Conservation (phyloP, 2,888 invertebrate species). For the Drosophila buzzatii region DNA sequence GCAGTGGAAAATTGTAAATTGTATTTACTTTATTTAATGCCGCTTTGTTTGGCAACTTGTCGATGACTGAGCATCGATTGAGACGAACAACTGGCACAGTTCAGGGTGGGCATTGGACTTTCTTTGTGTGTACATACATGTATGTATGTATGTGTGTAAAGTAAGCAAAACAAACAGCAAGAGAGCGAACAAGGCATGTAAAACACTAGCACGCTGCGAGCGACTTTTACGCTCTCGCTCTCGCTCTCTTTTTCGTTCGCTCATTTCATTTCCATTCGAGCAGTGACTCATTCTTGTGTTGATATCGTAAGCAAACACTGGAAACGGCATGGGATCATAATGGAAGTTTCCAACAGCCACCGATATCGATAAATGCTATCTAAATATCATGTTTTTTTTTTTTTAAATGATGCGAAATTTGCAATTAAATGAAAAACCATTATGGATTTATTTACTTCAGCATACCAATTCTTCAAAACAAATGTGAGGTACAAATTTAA, state of each 20-base stretch:
- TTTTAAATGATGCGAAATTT: background rate
- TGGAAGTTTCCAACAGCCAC: background rate
- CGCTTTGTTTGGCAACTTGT: slow-evolving; percentile 47
- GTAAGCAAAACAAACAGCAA: background rate
- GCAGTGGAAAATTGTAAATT: slow-evolving; percentile 3
- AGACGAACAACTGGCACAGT: slow-evolving; percentile 17
- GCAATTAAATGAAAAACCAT: slow-evolving; percentile 58
- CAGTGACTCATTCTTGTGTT: slow-evolving; percentile 24
- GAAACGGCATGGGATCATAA: slow-evolving; percentile 3
- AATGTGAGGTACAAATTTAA: slow-evolving; percentile 77
- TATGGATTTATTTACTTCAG: slow-evolving; percentile 74
- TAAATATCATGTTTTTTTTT: background rate
- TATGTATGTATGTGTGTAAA: no score
- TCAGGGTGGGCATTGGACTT: slow-evolving; percentile 15
- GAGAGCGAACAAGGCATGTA: background rate
- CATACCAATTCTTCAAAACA: slow-evolving; percentile 73
- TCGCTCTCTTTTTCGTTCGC: background rate
- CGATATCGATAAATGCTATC: slow-evolving; percentile 29
- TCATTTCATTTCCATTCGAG: background rate
- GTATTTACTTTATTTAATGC: slow-evolving; percentile 11
- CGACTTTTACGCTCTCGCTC: background rate
- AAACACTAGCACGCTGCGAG: background rate
- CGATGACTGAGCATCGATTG: slow-evolving; percentile 38
- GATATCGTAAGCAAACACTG: slow-evolving; percentile 10
- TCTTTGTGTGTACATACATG: slow-evolving; percentile 57